Evolutionary conservation across 2,888 invertebrate species (phyloP), one percentile per base, ranked within the genome.

Genomic region (Parnassius orleans): DNA sequence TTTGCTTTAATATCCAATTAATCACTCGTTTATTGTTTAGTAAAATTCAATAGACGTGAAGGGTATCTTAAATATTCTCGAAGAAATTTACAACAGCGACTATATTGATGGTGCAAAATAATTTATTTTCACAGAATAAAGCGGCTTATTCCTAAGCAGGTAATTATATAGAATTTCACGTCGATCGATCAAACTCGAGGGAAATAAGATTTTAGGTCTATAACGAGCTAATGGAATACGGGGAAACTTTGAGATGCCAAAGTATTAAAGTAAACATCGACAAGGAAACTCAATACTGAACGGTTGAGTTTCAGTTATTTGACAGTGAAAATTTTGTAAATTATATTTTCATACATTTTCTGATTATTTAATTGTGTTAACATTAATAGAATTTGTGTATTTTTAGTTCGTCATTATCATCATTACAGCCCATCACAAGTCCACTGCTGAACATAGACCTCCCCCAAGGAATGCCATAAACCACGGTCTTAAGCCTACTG

Each of bases 1-100:
- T 46, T 7, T 46, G 46, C 46, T 46, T 46, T n/a, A 46, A n/a
- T n/a, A 59, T 53, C 44, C 53, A 60, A 65, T 65, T 60, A 54
- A 51, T 61, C 47, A 60, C 42, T 48, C 11, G 24, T 48, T 50
- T 24, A 60, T 54, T 48, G 60, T 60, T 42, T 53, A 11, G 33
- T 43, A 15, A 14, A 61, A 56, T 43, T 44, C 55, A 15, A 55
- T 51, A 51, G 51, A 15, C 41, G 15, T 9, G 10, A 11, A 33
- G 33, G 44, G 33, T 51, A 51, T 44, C 56, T 55, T 33, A 15
- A 44, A 55, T 55, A n/a, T 44, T 11, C n/a, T 14, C 33, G 33
- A 55, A 51, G 50, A 55, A 19, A 44, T n/a, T 54, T 43, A 24
- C 5, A 43, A 15, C 44, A 55, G 14, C 9, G 50, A 14, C n/a